Conservation (phyloP, 2,113 vertebrate genomes). For the Nothocercus nigrocapillus region DNA sequence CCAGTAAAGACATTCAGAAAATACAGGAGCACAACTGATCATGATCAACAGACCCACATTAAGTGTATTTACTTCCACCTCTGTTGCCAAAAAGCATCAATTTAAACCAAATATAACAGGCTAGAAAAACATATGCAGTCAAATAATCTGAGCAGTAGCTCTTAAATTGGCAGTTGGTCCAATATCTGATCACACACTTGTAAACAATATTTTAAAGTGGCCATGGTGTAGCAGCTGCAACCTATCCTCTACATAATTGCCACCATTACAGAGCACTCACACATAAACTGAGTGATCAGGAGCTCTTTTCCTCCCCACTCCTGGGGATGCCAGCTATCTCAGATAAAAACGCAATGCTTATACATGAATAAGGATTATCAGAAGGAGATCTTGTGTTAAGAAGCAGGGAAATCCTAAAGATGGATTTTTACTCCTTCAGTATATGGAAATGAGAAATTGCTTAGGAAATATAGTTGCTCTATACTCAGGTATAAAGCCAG, state of each 20-base stretch:
- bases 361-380: not conserved
- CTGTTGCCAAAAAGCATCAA: not conserved
- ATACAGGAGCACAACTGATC: fast-evolving
- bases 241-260: constrained; percentile 19
- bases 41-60: not conserved
- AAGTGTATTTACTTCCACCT: not conserved
- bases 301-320: not conserved
- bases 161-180: not conserved
- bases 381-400: not conserved
- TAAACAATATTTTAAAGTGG: constrained; percentile 1
- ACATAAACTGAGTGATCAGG: constrained; percentile 22
- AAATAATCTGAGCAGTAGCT: not conserved
- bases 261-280: constrained; percentile 17
- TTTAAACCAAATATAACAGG: not conserved
- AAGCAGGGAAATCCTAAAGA: not conserved
- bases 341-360: not conserved
- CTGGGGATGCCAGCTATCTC: not conserved
- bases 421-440: fast-evolving
- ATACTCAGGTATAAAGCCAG: not conserved
- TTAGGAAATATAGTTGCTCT: not conserved
- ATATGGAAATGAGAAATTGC: not conserved
- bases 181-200: not conserved
- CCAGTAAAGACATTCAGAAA: not conserved
- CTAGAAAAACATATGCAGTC: not conserved
- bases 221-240: not conserved